phyloP scores from a whole-genome alignment of 2,888 invertebrate genomes.

The Scaptomyza flava region DNA sequence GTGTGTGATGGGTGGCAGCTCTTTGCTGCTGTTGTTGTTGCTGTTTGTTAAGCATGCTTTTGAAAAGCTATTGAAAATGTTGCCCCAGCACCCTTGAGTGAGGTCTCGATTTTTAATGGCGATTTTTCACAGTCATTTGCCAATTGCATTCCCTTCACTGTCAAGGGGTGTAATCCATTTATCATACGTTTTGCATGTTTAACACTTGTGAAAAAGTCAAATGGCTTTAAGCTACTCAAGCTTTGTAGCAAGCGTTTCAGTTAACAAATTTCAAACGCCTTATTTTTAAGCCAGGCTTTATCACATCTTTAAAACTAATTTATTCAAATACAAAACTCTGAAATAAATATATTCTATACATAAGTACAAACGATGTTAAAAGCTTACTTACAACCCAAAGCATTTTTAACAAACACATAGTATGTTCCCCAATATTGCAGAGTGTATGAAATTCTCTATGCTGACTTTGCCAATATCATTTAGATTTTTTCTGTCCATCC shows the following conservation, averaged over 20 bases:
- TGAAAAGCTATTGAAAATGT: slow-evolving; percentile 76
- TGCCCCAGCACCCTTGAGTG: slow-evolving; percentile 37
- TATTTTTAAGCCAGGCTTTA: too few relatives aligned
- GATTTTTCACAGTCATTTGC: slow-evolving; percentile 72
- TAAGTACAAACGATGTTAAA: too few relatives aligned
- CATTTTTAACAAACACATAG: too few relatives aligned
- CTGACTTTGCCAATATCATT: not conserved
- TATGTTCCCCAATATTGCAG: slow-evolving; percentile 5
- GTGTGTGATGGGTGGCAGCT: slow-evolving; percentile 41
- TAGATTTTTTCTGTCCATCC: slow-evolving; percentile 37
- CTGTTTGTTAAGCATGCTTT: slow-evolving; percentile 71
- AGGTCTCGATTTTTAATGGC: slow-evolving; percentile 57
- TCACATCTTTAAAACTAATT: too few relatives aligned
- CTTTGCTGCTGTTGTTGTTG: slow-evolving; percentile 23
- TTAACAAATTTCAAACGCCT: too few relatives aligned
- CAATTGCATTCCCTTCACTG: slow-evolving; percentile 22
- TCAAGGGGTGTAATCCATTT: slow-evolving; percentile 13
- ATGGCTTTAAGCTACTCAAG: too few relatives aligned
- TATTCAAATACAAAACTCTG: too few relatives aligned
- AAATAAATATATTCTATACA: too few relatives aligned
- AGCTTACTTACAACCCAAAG: too few relatives aligned
- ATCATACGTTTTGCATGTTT: not conserved
- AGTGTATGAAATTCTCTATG: slow-evolving; percentile 5
- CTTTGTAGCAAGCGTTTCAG: too few relatives aligned
- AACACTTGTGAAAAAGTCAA: too few relatives aligned